Evolutionary conservation across 2,888 invertebrate genomes (phyloP).

Genomic region (Strigamia transsilvanica): DNA sequence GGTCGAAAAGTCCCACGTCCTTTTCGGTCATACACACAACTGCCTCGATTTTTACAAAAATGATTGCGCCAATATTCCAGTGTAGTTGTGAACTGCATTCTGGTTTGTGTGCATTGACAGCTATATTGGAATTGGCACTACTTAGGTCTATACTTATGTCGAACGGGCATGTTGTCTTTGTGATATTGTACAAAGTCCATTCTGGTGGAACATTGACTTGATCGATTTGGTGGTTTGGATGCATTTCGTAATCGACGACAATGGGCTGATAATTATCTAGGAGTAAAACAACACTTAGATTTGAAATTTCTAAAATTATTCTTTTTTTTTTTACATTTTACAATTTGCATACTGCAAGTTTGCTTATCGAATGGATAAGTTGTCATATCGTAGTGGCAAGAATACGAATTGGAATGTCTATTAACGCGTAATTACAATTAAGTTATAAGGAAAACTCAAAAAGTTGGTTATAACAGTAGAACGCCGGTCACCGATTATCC

Average conservation of each 20-base stretch:
- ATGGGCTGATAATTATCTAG: background rate
- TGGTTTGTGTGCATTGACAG: too few relatives aligned
- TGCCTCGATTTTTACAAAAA: too few relatives aligned
- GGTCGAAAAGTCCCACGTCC: too few relatives aligned
- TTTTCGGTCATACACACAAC: too few relatives aligned
- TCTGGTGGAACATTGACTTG: background rate
- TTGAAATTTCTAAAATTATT: background rate
- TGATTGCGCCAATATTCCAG: too few relatives aligned
- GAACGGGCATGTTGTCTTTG: background rate
- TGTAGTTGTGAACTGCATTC: too few relatives aligned
- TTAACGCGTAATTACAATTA: background rate
- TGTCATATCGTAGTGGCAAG: background rate
- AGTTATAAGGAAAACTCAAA: too few relatives aligned
- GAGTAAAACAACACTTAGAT: background rate
- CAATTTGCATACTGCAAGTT: background rate
- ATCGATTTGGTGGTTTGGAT: background rate
- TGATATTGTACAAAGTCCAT: background rate
- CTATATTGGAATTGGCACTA: too few relatives aligned
- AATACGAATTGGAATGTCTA: background rate
- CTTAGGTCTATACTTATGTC: background rate
- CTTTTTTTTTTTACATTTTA: background rate
- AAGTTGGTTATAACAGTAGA: too few relatives aligned
- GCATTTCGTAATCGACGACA: background rate
- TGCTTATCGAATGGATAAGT: conserved; percentile 3
- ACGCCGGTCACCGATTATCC: too few relatives aligned